Conservation (phyloP, 2,113 vertebrate species). For the Elaphurus davidianus region DNA sequence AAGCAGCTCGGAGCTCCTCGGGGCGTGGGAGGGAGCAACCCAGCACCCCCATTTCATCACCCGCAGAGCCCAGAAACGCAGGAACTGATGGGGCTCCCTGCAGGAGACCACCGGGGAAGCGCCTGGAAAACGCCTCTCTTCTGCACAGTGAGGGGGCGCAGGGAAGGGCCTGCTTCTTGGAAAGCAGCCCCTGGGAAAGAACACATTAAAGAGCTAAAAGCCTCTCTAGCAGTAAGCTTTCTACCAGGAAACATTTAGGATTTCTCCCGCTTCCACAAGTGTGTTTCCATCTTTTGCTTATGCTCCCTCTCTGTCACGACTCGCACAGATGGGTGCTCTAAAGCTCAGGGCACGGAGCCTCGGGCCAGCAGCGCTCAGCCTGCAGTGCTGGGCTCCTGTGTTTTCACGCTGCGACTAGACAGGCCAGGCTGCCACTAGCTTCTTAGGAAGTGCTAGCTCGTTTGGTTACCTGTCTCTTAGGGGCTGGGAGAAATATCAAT, state of each 20-base stretch:
- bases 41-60: neutral
- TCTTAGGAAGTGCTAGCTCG: neutral
- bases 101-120: neutral
- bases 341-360: neutral
- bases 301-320: accelerated
- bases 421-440: neutral
- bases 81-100: neutral
- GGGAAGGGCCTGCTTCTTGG: neutral
- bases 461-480: neutral
- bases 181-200: neutral
- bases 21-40: neutral
- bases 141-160: accelerated
- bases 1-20: neutral
- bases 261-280: no score
- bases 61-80: neutral
- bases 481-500: neutral
- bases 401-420: accelerated
- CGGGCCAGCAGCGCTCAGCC: accelerated
- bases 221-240: neutral
- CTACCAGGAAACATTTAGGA: neutral
- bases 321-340: no score
- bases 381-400: accelerated
- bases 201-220: neutral
- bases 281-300: no score
- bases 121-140: neutral